A percentile compares a stretch with the other conserved stretches of the same genome.
phyloP scores from a whole-genome alignment of 2,113 vertebrate genomes.

The Glaucidium brasilianum region DNA sequence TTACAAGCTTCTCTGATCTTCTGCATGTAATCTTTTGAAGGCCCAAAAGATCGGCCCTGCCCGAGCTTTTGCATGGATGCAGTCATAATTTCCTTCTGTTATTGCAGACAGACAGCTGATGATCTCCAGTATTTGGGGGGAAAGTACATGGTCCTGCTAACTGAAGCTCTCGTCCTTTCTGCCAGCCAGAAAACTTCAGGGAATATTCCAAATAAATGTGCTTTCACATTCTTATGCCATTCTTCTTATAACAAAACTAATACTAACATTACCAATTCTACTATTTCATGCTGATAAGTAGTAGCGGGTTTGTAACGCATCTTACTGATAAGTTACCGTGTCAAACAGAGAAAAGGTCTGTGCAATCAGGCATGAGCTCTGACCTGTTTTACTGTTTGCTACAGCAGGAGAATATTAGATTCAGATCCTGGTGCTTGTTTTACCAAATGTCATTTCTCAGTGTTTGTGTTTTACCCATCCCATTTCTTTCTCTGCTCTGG shows the following conservation, averaged over 20 bases:
- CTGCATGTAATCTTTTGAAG: not conserved
- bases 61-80: not conserved
- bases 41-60: not conserved
- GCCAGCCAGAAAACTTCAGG: not conserved
- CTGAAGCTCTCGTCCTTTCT: not conserved
- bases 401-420: not conserved
- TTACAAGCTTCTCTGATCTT: fast-evolving
- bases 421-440: not conserved
- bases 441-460: not conserved
- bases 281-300: not conserved
- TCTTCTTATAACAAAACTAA: too few relatives aligned
- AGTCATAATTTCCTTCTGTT: not conserved
- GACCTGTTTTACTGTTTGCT: not conserved
- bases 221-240: not conserved
- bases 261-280: not conserved
- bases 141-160: not conserved
- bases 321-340: fast-evolving
- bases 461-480: conserved; percentile 1
- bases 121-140: too few relatives aligned
- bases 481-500: not conserved
- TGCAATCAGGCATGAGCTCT: not conserved
- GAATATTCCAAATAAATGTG: not conserved
- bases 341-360: not conserved
- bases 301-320: not conserved
- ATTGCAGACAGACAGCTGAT: not conserved